These are phyloP conservation scores for Eilema depressum DNA, from an alignment of 2,888 invertebrate species.

Conservation along the genomic window DNA sequence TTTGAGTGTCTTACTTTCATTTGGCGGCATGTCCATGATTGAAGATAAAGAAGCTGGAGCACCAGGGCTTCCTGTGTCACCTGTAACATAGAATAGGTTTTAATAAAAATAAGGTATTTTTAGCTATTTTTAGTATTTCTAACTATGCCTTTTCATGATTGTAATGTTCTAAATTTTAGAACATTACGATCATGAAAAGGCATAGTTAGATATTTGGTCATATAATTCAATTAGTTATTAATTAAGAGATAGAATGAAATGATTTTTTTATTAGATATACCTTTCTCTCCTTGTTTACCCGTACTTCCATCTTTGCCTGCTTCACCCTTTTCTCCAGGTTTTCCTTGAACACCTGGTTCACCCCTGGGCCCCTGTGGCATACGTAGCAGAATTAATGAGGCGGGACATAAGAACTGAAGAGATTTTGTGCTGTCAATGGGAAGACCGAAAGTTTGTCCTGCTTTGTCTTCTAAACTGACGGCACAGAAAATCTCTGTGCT, in stretches of 20 bases:
- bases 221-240: neutral
- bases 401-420: no score
- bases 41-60: conserved; percentile 87
- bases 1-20: conserved; percentile 60
- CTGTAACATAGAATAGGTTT: neutral
- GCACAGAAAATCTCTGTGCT: no score
- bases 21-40: conserved; percentile 62
- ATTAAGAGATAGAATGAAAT: neutral
- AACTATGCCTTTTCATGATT: no score
- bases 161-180: no score
- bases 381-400: neutral
- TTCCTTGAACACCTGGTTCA: conserved; percentile 8
- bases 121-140: no score
- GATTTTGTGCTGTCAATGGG: no score
- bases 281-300: neutral
- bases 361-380: neutral
- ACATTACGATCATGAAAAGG: neutral
- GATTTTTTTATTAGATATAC: neutral
- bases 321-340: neutral
- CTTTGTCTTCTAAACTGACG: no score
- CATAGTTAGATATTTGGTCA: neutral
- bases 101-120: neutral
- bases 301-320: conserved; percentile 3
- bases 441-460: no score
- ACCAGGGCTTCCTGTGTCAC: conserved; percentile 4